Base-by-base conservation (phyloP, 2,888 invertebrate genomes). In the Meiosimyza decipiens region DNA sequence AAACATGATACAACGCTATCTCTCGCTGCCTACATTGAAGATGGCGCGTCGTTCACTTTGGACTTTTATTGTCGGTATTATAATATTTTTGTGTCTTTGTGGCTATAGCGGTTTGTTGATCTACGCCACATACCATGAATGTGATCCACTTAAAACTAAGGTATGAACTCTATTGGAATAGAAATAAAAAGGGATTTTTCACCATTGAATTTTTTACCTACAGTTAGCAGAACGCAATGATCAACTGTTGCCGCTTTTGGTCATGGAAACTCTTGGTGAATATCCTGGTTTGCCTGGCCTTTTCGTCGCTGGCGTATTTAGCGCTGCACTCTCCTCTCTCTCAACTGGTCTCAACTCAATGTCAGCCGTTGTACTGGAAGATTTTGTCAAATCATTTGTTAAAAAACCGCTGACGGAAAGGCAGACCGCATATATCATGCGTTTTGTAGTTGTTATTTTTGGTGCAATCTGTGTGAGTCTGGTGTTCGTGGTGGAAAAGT, bases 251-350 rank as follows among this genome's bases (percentile, higher is more conserved):
- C 96, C 96, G 0, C 85, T 95, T 18, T 88, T 95, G 70, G 95
- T 96, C 15, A 95, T 96, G 94, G 93, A 96, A 78, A 91, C 93
- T n/a, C 85, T 96, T 16, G 91, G 92, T 0, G 89, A 92, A 60
- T 90, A 91, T 86, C 94, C 93, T 1, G 96, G 96, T 3, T 87
- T 97, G 77, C 93, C 95, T 0, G 97, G 97, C 5, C 87, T 97
- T 28, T 96, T 96, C 83, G 93, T 96, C 0, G 95, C 96, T 57
- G 95, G 96, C 40, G 93, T 97, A 1, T 96, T 96, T 81, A 95
- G 96, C 87, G 96, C 96, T 15, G 95, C 96, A 16, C 88, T 97
- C 33, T 96, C 94, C 82, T 94, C 94, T 0, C 88, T 94, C 22
- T 94, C 94, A 6, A 94, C 94, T 0, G 94, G 94, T 0, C 85